A percentile compares a stretch with the other conserved stretches of the same genome.
Evolutionary conservation across 53 echinoderm and acorn worm genomes (phyloP).

Genomic region (Luidia sarsii): DNA sequence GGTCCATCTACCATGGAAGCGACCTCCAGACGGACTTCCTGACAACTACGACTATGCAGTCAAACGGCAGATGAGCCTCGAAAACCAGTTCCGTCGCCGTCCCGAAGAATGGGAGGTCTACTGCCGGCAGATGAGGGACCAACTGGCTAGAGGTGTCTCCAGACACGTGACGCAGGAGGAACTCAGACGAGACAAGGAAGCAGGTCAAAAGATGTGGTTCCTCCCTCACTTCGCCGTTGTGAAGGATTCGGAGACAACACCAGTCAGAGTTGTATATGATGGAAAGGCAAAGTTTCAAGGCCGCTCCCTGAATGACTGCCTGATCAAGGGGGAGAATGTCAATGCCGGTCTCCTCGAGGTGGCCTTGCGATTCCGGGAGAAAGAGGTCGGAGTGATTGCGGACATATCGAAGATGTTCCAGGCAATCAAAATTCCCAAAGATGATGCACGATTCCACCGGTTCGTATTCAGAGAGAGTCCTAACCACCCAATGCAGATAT

Average conservation of each 20-base stretch:
- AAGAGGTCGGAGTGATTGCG: slow-evolving; percentile 73
- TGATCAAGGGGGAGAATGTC: slow-evolving; percentile 46
- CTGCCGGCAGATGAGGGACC: too few relatives aligned
- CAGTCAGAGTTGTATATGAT: slow-evolving; percentile 66
- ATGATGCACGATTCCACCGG: slow-evolving; percentile 56
- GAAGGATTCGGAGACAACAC: too few relatives aligned
- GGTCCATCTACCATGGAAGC: too few relatives aligned
- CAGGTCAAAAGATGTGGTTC: too few relatives aligned
- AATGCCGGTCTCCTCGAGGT: slow-evolving; percentile 55
- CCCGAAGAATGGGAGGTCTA: too few relatives aligned
- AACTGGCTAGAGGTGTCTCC: too few relatives aligned
- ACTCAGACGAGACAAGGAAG: too few relatives aligned
- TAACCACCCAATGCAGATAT: slow-evolving; percentile 59
- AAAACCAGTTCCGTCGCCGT: slow-evolving; percentile 45
- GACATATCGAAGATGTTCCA: slow-evolving; percentile 64
- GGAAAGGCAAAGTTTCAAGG: slow-evolving; percentile 57
- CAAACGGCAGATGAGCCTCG: too few relatives aligned
- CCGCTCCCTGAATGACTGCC: slow-evolving; percentile 59
- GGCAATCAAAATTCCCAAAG: slow-evolving; percentile 62
- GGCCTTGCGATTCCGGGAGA: slow-evolving; percentile 36
- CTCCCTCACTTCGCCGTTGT: slow-evolving; percentile 63
- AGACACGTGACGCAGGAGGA: too few relatives aligned
- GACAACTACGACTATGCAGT: too few relatives aligned
- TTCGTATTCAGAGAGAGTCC: slow-evolving; percentile 52
- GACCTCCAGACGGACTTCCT: too few relatives aligned